Percentiles rank a stretch among this genome's conserved stretches.
These are phyloP conservation scores for Meandrina meandrites DNA, from an alignment of 92 coral and sea anemone genomes.

Conservation along the genomic window DNA sequence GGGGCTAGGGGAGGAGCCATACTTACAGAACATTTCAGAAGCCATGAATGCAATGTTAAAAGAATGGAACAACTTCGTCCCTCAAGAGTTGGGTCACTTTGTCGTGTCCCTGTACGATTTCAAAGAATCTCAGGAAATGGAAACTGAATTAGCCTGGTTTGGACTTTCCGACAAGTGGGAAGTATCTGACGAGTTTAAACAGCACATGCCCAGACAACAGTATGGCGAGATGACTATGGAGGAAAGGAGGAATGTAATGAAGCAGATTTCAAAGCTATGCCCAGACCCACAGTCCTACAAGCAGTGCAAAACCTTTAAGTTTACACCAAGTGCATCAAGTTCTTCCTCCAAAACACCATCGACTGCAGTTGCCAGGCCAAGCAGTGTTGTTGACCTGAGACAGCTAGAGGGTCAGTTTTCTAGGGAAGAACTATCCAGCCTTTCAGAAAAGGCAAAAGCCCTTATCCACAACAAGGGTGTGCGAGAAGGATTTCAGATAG, in stretches of 20 bases:
- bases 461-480: conserved; percentile 42
- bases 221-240: conserved; percentile 55
- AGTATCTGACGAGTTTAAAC: conserved; percentile 43
- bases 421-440: conserved; percentile 53
- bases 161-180: conserved; percentile 50
- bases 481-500: conserved; percentile 61
- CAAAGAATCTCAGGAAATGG: conserved; percentile 16
- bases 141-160: conserved; percentile 40
- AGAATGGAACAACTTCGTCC: conserved; percentile 43
- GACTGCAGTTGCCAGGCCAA: no score
- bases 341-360: conserved; percentile 48
- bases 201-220: conserved; percentile 34
- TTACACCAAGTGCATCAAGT: conserved; percentile 35
- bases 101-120: conserved; percentile 43
- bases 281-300: conserved; percentile 61
- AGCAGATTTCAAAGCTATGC: conserved; percentile 49
- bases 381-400: no score
- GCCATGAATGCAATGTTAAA: conserved; percentile 34
- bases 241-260: conserved; percentile 51
- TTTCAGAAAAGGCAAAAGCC: conserved; percentile 58
- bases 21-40: conserved; percentile 46
- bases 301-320: conserved; percentile 52
- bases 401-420: conserved; percentile 45
- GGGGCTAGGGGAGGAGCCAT: conserved; percentile 46
- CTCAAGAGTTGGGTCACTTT: conserved; percentile 38